Evolutionary conservation across 2,113 vertebrate species (phyloP).

Genomic region (Ammodytes marinus): DNA sequence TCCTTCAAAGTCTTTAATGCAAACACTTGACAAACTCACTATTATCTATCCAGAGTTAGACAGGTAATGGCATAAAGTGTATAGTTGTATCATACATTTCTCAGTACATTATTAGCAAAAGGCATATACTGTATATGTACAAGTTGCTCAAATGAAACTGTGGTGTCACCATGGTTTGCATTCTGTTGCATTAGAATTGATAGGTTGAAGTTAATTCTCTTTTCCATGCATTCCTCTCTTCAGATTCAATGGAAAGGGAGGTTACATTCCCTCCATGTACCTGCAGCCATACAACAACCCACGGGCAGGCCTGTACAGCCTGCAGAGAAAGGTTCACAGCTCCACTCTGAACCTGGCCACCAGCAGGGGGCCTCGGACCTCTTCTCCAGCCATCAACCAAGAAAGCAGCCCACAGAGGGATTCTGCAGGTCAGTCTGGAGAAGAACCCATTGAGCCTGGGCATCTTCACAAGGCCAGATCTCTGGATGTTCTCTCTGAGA

Average conservation of each 20-base stretch:
- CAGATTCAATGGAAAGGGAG: constrained; percentile 85
- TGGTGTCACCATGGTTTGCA: not conserved
- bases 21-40: not conserved
- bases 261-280: constrained; percentile 91
- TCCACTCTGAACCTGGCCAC: constrained; percentile 79
- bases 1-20: not conserved
- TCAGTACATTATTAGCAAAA: too few relatives aligned
- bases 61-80: not conserved
- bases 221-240: constrained; percentile 3
- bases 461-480: constrained; percentile 69
- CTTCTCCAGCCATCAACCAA: not conserved
- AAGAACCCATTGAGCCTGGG: not conserved
- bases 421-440: constrained; percentile 3
- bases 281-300: constrained; percentile 90
- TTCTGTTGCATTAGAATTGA: not conserved
- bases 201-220: not conserved
- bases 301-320: constrained; percentile 77
- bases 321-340: constrained; percentile 59
- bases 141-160: not conserved
- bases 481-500: constrained; percentile 72
- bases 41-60: not conserved
- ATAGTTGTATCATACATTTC: too few relatives aligned
- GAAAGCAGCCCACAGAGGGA: not conserved
- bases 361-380: not conserved
- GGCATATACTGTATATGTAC: too few relatives aligned